Evolutionary conservation across 2,797 vertebrate genomes (phyloP), one percentile per base, ranked within the genome.

Genomic region (Tarsius wallacei): DNA sequence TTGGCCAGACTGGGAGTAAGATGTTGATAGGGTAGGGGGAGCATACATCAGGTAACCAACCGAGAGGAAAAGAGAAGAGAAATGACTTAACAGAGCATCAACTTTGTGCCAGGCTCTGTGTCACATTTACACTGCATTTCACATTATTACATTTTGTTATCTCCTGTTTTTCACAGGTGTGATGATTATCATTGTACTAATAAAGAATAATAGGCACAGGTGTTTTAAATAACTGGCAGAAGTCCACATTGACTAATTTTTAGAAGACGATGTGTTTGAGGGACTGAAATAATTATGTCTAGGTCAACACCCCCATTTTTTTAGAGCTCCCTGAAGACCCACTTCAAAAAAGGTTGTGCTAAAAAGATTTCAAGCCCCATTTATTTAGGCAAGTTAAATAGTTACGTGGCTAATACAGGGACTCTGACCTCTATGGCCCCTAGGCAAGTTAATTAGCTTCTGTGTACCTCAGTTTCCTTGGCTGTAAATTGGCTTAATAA

Each of bases 91-190:
- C 1, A 12, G 33, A 64, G 17, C 68, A 7, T 24, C 8, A 6
- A 7, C 68, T 42, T 49, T 36, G 61, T 31, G 4, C 51, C 28
- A 6, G 76, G 31, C 15, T 11, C 84, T 42, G 5, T 8, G 26
- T n/a, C 12, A 26, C 24, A 0, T 47, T 53, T 26, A 33, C 8
- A 2, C 9, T 49, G 1, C 19, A 26, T 70, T 33, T 49, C 51
- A 57, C 2, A 5, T 3, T 7, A 15, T 70, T 3, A 0, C 49
- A 51, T 15, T n/a, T 2, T 14, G 16, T 5, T 2, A 2, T n/a
- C 28, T 71, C 53, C 17, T 13, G 16, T 15, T 80, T 70, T 42
- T 42, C 33, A 19, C 15, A 33, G 59, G n/a, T 13, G 12, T 28
- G 24, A 28, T 15, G 31, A 21, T 28, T 24, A 1, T 24, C 47